Percentiles rank a stretch among this genome's conserved stretches.
These are phyloP conservation scores for Alethe diademata DNA, from an alignment of 2,113 vertebrate genomes.

Conservation along the genomic window DNA sequence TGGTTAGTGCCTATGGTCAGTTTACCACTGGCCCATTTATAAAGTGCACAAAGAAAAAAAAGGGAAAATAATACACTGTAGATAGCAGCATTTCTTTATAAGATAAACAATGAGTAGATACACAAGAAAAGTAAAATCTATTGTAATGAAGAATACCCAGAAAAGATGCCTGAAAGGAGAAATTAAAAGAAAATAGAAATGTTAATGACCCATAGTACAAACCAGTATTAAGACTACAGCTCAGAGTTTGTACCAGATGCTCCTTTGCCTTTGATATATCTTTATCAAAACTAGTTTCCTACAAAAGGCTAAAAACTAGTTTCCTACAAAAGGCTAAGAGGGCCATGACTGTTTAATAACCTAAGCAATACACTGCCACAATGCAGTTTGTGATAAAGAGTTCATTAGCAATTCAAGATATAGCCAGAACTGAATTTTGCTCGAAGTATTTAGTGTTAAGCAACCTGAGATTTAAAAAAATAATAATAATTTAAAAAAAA, in stretches of 20 bases:
- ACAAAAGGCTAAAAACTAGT: neutral
- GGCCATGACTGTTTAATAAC: neutral
- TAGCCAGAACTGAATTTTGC: neutral
- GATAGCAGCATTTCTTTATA: neutral
- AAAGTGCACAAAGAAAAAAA: neutral
- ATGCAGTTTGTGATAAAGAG: neutral
- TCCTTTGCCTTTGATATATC: neutral
- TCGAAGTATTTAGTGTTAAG: neutral
- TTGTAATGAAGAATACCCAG: neutral
- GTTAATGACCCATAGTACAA: neutral
- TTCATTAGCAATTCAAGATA: neutral
- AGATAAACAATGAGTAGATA: neutral
- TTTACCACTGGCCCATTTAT: neutral
- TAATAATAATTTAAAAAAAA: no score
- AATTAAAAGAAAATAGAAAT: neutral
- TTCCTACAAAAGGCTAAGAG: neutral
- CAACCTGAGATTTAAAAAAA: neutral
- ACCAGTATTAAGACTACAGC: neutral
- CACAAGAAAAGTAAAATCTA: neutral
- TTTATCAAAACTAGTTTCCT: neutral
- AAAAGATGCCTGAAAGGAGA: neutral
- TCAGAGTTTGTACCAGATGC: neutral
- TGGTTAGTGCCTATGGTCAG: neutral
- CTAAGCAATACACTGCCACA: neutral
- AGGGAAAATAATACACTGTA: neutral